Evolutionary conservation across 2,113 vertebrate genomes (phyloP).

Genomic region (Larimichthys polyactis): DNA sequence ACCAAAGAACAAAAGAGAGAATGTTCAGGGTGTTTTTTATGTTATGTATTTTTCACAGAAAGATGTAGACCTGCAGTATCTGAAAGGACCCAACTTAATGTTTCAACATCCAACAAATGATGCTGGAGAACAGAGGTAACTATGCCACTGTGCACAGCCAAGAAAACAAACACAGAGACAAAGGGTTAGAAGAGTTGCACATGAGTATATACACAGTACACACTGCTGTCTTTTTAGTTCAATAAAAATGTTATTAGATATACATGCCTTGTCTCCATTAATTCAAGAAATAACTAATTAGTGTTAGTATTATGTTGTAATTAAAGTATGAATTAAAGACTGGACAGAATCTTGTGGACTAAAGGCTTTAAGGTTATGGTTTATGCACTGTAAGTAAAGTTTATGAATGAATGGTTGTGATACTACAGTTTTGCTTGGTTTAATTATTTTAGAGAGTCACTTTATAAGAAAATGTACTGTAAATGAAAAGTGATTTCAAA

Average conservation of each 20-base stretch:
- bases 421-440: neutral
- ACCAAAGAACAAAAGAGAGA: neutral
- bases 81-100: no score
- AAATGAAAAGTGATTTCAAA: no score
- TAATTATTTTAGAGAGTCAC: neutral
- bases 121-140: neutral
- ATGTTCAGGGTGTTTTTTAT: no score
- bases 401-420: neutral
- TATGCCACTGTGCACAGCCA: neutral
- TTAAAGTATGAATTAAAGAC: no score
- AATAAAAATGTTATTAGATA: no score
- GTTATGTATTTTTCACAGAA: no score
- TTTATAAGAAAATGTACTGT: neutral
- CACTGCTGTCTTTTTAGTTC: no score
- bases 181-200: no score
- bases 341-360: no score
- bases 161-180: neutral
- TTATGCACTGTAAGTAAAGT: neutral
- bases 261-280: no score
- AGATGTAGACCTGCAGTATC: no score
- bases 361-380: neutral
- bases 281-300: neutral
- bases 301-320: neutral
- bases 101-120: neutral
- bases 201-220: neutral